phyloP scores from a whole-genome alignment of 23 tunicate species.

The Pegea sp. region DNA sequence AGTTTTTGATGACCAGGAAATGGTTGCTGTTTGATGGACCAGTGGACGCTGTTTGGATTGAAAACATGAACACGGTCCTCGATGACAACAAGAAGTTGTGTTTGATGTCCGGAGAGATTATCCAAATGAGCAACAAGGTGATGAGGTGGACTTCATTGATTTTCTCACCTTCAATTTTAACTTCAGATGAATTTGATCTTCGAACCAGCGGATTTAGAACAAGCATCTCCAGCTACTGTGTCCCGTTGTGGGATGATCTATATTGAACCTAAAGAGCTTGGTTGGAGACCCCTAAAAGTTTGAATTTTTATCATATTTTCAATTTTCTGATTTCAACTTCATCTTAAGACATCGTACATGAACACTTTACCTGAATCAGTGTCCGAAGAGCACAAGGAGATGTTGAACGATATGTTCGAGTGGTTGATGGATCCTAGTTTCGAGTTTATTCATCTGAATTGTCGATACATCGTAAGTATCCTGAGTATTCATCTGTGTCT shows the following conservation, averaged over 20 bases:
- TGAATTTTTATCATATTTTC: neutral
- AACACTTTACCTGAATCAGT: slow-evolving; percentile 50
- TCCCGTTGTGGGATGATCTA: slow-evolving; percentile 98
- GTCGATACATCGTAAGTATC: slow-evolving; percentile 55
- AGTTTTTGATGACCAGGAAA: too few relatives aligned
- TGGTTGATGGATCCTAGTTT: slow-evolving; percentile 85
- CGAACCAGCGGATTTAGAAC: slow-evolving; percentile 96
- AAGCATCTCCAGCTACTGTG: slow-evolving; percentile 94
- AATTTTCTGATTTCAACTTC: neutral
- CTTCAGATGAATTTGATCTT: slow-evolving; percentile 82
- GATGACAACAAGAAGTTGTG: slow-evolving; percentile 91
- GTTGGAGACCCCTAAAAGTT: slow-evolving; percentile 81
- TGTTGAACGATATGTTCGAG: slow-evolving; percentile 67
- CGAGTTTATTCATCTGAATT: slow-evolving; percentile 55
- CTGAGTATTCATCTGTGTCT: neutral
- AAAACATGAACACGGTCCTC: slow-evolving; percentile 93
- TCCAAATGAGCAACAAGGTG: slow-evolving; percentile 90
- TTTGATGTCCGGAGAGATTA: slow-evolving; percentile 93
- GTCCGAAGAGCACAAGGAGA: slow-evolving; percentile 48
- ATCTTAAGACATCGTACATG: slow-evolving; percentile 62
- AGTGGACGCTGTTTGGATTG: slow-evolving; percentile 98
- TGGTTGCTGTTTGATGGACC: slow-evolving; percentile 95
- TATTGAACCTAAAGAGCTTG: slow-evolving; percentile 82
- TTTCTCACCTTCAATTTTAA: neutral
- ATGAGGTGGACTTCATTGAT: neutral